Evolutionary conservation across 1,140 invertebrate species (phyloP), one percentile per base, ranked within the genome.

Genomic region (Trialeurodes vaporariorum): DNA sequence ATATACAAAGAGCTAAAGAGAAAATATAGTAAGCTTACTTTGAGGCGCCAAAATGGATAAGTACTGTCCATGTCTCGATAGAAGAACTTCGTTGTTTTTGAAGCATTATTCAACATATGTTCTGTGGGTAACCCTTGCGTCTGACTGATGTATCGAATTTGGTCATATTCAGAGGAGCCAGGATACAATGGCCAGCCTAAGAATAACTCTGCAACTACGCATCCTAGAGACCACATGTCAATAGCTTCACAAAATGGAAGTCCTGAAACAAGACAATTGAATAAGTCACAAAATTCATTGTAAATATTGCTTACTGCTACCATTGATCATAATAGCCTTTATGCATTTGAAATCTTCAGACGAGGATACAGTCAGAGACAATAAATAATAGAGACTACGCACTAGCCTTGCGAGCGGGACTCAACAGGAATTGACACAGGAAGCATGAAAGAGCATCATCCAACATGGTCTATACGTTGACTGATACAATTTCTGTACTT

Each of bases 161-260:
- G 98, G 81, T 99, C 98, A 80, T 98, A 99, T 81, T 99, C 98
- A 1, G 96, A 98, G 26, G 95, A 97, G 63, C 98, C 98, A 0
- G 98, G 98, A 82, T 99, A 99, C 1, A 99, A 83, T 22, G 98
- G 98, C 98, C 98, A 99, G 68, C 98, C 98, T 22, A 99, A 84
- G 81, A 99, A 99, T 63, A 99, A 83, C 79, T 99, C 98, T 1
- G 98, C 98, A 24, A 99, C 97, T 65, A 99, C 98, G 81, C 98
- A 99, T 25, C 98, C 98, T 66, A 99, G 82, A 0, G 96, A 98
- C 98, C 98, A 99, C 96, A 99, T 99, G 80, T 99, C 98, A 73
- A 99, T 99, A 2, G 96, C 94, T 81, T 99, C 98, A 83, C 95
- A 98, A 81, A 99, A 99, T 63, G 96, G 96, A 72, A 99, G 82